Percentiles rank a stretch among this genome's conserved stretches.
Conservation (phyloP, 2,888 invertebrate species). For the Amblyjoppa proteus region DNA sequence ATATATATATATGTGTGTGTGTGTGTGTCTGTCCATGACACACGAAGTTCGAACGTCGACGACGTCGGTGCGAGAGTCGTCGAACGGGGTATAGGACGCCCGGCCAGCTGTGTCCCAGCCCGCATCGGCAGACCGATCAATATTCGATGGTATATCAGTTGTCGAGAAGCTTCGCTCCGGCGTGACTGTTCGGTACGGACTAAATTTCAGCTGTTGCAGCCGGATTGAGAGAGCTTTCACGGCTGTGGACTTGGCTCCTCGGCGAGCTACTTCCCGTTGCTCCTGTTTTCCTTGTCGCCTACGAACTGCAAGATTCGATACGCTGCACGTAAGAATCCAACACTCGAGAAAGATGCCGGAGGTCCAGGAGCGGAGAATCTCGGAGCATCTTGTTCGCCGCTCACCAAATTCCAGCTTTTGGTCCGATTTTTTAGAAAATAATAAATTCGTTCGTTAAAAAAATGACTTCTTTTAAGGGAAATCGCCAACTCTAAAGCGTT, state of each 20-base stretch:
- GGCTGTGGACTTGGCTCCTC: constrained; percentile 70
- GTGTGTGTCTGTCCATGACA: not conserved
- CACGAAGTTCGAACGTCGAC: constrained; percentile 13
- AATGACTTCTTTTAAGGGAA: too few species aligned
- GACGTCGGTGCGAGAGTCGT: constrained; percentile 7
- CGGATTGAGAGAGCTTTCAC: constrained; percentile 22
- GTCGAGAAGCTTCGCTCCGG: constrained; percentile 58
- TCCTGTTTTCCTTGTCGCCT: constrained; percentile 16
- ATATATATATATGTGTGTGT: not conserved
- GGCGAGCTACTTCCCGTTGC: constrained; percentile 55
- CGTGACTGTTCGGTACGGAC: constrained; percentile 63
- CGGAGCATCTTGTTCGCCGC: not conserved
- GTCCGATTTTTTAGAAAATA: not conserved
- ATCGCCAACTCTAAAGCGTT: too few species aligned
- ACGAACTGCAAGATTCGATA: not conserved
- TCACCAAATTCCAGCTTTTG: not conserved
- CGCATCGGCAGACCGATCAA: constrained; percentile 64
- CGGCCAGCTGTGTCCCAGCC: constrained; percentile 68
- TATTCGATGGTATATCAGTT: constrained; percentile 66
- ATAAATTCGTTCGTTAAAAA: not conserved
- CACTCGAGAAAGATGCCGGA: not conserved
- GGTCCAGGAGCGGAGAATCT: not conserved
- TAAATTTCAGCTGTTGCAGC: constrained; percentile 71
- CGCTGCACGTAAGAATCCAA: not conserved
- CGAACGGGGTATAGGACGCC: constrained; percentile 58